Evolutionary conservation across 1,140 invertebrate genomes (phyloP), one percentile per base, ranked within the genome.

Genomic region (Drosophila nebulosa): DNA sequence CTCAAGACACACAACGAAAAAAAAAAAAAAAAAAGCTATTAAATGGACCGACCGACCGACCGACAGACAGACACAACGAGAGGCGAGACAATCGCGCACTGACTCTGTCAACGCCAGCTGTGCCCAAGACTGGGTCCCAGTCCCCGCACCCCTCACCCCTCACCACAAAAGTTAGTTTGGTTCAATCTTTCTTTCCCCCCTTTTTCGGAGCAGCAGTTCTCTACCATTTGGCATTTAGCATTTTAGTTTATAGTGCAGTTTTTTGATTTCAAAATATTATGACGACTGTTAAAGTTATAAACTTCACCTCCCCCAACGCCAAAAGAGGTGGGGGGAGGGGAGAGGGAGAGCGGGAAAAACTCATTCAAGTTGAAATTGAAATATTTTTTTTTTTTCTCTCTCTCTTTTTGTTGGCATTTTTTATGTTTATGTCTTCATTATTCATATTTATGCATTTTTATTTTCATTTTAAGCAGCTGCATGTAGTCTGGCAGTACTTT

Each of bases 251-350:
- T 74, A 65, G 79, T 57, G 63, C 59, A 78, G 79, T 74, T 70
- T 46, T 53, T 83, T 83, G 74, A 79, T 83, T 83, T 81, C 79
- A 69, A 80, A 80, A 80, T 80, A 80, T 80, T 80, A 80, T 80
- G 78, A 80, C 78, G 78, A 69, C 78, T 72, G 71, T 79, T 72
- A 80, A 73, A 80, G 68, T 80, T 80, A 69, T 75, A 65, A 65
- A 68, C 73, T 64, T 24, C 24, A 64, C 52, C n/a, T n/a, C n/a
- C n/a, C n/a, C n/a, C n/a, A n/a, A n/a, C n/a, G n/a, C n/a, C n/a
- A n/a, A n/a, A n/a, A n/a, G 57, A 32, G 52, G 7, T 9, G 39
- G 39, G 18, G 39, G 39, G 39, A 9, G 2, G 18, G 30, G 30
- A 12, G 3, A 12, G 12, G 30, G 30, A 12, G 39, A 7, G 6